A percentile compares a stretch with the other conserved stretches of the same genome.
Evolutionary conservation across 2,113 vertebrate genomes (phyloP).

Genomic region (Thunnus thynnus): DNA sequence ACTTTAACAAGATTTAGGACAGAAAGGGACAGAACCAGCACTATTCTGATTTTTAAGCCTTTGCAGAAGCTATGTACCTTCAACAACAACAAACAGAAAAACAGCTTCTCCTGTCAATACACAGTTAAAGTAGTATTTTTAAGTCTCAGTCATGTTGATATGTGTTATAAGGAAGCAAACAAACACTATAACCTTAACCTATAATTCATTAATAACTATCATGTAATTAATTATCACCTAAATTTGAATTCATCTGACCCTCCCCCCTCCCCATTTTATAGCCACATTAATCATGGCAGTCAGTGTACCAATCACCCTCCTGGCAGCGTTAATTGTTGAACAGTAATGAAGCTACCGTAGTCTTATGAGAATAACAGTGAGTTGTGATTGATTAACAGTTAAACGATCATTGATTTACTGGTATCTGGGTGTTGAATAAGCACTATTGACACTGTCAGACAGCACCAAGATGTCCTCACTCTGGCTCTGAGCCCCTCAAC

Average conservation of each 20-base stretch:
- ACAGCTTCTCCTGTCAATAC: slow-evolving; percentile 16
- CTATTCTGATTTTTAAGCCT: slow-evolving; percentile 50
- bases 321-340: slow-evolving; percentile 74
- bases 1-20: slow-evolving; percentile 71
- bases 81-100: slow-evolving; percentile 13
- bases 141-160: slow-evolving; percentile 19
- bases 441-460: slow-evolving; percentile 52
- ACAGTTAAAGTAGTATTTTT: not conserved
- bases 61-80: slow-evolving; percentile 17
- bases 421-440: slow-evolving; percentile 68
- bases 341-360: slow-evolving; percentile 74
- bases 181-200: slow-evolving; percentile 37
- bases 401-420: slow-evolving; percentile 74
- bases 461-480: slow-evolving; percentile 15
- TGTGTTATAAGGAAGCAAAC: slow-evolving; percentile 35
- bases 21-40: slow-evolving; percentile 63
- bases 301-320: slow-evolving; percentile 64
- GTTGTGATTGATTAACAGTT: slow-evolving; percentile 81
- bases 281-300: slow-evolving; percentile 70
- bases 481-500: slow-evolving; percentile 17
- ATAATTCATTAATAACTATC: slow-evolving; percentile 51
- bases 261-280: slow-evolving; percentile 46
- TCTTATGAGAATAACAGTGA: slow-evolving; percentile 73
- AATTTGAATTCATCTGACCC: slow-evolving; percentile 56
- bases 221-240: slow-evolving; percentile 67